Evolutionary conservation across 2,113 vertebrate genomes (phyloP).

Genomic region (Phyllostomus discolor): DNA sequence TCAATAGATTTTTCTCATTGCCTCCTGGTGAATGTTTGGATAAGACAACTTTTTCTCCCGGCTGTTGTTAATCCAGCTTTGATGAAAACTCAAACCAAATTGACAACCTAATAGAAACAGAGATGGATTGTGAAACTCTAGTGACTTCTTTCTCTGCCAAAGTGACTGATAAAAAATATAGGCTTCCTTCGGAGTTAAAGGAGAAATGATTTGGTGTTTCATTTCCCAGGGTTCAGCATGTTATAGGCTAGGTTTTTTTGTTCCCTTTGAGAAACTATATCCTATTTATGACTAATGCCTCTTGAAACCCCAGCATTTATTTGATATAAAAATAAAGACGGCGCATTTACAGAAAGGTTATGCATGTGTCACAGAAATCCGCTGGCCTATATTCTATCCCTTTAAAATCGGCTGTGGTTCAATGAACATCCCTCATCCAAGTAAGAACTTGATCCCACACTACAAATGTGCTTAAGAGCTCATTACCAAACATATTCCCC

Average conservation of each 20-base stretch:
- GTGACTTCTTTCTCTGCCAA: slow-evolving; percentile 42
- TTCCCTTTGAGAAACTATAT: slow-evolving; percentile 39
- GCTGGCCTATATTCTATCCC: slow-evolving; percentile 34
- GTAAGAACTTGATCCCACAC: slow-evolving; percentile 38
- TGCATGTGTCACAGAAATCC: slow-evolving; percentile 30
- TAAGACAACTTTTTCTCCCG: slow-evolving; percentile 33
- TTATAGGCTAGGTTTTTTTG: background rate
- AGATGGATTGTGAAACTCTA: slow-evolving; percentile 29
- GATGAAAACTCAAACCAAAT: slow-evolving; percentile 64
- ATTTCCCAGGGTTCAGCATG: slow-evolving; percentile 58
- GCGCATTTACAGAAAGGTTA: slow-evolving; percentile 54
- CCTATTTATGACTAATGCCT: slow-evolving; percentile 64
- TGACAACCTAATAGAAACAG: slow-evolving; percentile 54
- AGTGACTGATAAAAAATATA: slow-evolving; percentile 58
- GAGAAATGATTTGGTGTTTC: slow-evolving; percentile 42
- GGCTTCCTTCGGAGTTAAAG: slow-evolving; percentile 56
- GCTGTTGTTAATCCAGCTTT: slow-evolving; percentile 56
- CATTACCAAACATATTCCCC: slow-evolving; percentile 28
- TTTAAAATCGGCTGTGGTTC: slow-evolving; percentile 36
- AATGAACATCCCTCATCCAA: slow-evolving; percentile 52
- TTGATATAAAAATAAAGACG: slow-evolving; percentile 58
- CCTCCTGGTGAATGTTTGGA: slow-evolving; percentile 35
- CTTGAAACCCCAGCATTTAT: slow-evolving; percentile 49
- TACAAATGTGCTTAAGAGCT: background rate
- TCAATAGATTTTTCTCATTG: slow-evolving; percentile 40